Conservation (phyloP, 64 coral and sea anemone genomes). For the Porites australiensis region DNA sequence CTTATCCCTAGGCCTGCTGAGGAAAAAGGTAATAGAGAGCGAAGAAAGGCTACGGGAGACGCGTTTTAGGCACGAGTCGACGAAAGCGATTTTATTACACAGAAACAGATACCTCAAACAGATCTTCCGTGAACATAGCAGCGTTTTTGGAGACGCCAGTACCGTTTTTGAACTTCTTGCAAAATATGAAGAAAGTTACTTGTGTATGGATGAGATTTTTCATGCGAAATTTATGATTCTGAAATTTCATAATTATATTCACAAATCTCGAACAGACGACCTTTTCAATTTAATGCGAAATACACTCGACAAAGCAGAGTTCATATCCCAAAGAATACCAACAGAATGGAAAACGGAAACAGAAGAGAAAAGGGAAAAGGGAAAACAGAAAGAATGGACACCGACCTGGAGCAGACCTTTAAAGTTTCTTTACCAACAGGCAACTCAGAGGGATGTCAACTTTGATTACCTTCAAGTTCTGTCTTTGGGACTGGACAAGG, state of each 20-base stretch:
- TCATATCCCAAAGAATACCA: conserved; percentile 9
- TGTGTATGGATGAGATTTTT: not conserved
- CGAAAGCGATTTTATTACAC: too few relatives aligned
- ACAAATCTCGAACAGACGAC: not conserved
- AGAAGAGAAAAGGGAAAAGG: not conserved
- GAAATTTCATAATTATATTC: not conserved
- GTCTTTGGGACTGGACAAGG: not conserved
- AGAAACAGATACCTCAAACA: not conserved
- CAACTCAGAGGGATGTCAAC: not conserved
- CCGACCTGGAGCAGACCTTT: not conserved
- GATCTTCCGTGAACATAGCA: not conserved
- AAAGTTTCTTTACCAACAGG: conserved; percentile 31
- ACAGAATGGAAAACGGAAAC: not conserved
- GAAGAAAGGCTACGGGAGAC: too few relatives aligned
- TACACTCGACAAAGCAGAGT: too few relatives aligned
- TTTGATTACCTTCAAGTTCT: conserved; percentile 18
- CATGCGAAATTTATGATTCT: not conserved
- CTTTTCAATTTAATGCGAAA: not conserved
- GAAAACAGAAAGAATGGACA: not conserved
- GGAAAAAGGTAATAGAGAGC: too few relatives aligned
- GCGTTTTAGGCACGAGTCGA: too few relatives aligned
- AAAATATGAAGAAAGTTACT: not conserved
- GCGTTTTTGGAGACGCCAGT: not conserved
- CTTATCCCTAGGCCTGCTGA: too few relatives aligned
- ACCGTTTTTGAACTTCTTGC: not conserved